Evolutionary conservation across 2,113 vertebrate species (phyloP), one percentile per base, ranked within the genome.

Genomic region (Pterocles orientalis): DNA sequence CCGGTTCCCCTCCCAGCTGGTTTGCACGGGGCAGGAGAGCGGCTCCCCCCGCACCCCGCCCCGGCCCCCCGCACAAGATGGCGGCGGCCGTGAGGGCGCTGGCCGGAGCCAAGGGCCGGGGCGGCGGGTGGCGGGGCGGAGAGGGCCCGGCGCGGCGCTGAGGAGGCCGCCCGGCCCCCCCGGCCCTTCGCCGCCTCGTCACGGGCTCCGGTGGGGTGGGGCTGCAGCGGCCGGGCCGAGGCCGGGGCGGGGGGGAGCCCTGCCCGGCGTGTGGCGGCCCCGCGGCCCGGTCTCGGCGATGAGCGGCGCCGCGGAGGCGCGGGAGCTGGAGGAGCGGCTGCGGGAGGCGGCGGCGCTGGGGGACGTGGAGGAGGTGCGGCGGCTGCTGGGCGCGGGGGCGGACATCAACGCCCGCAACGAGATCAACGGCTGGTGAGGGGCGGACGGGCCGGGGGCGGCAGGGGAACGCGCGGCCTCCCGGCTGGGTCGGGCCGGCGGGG

Each of bases 301-400:
- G 95, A 90, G 92, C 87, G 47, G 87, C 68, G 53, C 17, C 4
- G 28, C n/a, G 58, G 92, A 82, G 88, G 58, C n/a, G 41, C 65
- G 90, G 82, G 94, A 91, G 84, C 88, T 98, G 78, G 98, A 98
- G 92, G 98, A 99, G 98, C 95, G 98, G 72, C 97, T 99, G 90
- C 97, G 99, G 97, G 99, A 99, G 95, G 99, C 99, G 70, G 98
- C 98, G 86, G 98, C 98, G 36, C 97, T 99, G 92, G 99, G 99
- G 82, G 98, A 99, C 39, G 93, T 98, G 60, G 98, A 97, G 66
- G 98, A 98, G 96, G 98, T 99, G 93, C 98, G 97, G 97, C 95
- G 95, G 76, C 94, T 99, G 84, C 98, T 99, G 88, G 97, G 97
- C 70, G 97, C 96, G 51, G 99, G 98, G 75, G 99, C 97, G 4